phyloP scores from a whole-genome alignment of 2,113 vertebrate species.

The Coracopsis vasa region DNA sequence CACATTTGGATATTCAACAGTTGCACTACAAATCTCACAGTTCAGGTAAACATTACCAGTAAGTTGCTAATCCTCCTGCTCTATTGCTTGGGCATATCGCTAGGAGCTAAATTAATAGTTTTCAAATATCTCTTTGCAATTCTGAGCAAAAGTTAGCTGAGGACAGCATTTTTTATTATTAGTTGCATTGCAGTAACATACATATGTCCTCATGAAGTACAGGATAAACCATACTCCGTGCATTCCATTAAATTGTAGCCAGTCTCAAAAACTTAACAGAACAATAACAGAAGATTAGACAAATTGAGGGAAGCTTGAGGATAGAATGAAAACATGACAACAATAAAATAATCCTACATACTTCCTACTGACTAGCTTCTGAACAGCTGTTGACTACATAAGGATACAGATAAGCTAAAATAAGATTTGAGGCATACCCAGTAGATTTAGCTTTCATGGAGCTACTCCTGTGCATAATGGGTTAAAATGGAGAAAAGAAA shows the following conservation, averaged over 20 bases:
- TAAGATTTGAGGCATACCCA: background rate
- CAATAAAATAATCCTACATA: background rate
- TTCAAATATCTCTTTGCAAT: background rate
- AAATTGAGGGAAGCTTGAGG: background rate
- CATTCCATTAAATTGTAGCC: background rate
- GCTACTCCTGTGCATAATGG: rapidly evolving
- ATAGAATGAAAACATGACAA: background rate
- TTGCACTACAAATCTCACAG: background rate
- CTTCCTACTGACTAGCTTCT: background rate
- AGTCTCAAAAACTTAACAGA: background rate
- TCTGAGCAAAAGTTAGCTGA: background rate
- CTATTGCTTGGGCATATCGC: background rate
- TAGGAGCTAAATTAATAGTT: background rate
- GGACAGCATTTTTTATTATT: background rate
- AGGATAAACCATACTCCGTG: background rate
- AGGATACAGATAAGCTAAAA: background rate
- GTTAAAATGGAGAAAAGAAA: background rate
- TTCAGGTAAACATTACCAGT: background rate
- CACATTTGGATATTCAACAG: background rate
- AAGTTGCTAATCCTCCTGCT: background rate
- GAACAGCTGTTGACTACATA: background rate
- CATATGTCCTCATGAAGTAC: background rate
- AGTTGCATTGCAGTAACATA: background rate
- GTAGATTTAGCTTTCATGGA: background rate
- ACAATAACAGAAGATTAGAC: background rate